phyloP scores from a whole-genome alignment of 2,888 invertebrate genomes.

The Xylota sylvarum region DNA sequence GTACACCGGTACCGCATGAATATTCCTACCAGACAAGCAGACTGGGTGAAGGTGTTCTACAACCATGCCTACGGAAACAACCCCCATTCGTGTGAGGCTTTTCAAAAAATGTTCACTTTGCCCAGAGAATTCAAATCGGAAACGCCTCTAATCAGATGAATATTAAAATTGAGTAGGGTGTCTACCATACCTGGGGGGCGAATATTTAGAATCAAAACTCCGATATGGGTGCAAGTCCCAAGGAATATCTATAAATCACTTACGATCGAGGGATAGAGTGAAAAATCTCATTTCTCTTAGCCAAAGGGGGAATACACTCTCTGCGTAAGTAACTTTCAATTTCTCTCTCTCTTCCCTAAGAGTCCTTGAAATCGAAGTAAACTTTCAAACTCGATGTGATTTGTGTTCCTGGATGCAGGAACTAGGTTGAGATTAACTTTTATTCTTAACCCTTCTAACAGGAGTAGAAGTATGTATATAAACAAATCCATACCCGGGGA shows the following conservation, averaged over 20 bases:
- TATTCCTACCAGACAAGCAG: conserved; percentile 26
- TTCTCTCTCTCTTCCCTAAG: conserved; percentile 43
- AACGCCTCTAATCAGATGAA: conserved; percentile 72
- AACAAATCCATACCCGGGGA: conserved; percentile 39
- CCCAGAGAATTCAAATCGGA: conserved; percentile 54
- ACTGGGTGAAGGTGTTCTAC: conserved; percentile 33
- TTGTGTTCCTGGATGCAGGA: conserved; percentile 24
- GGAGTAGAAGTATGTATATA: too few species aligned
- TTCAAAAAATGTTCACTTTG: conserved; percentile 48
- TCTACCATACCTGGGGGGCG: conserved; percentile 30
- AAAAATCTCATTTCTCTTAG: conserved; percentile 55
- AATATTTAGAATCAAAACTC: conserved; percentile 14
- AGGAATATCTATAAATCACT: conserved; percentile 54
- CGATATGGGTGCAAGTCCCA: conserved; percentile 26
- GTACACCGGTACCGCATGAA: not conserved
- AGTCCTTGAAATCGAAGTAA: conserved; percentile 61
- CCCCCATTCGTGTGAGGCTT: conserved; percentile 25
- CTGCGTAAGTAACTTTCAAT: conserved; percentile 56
- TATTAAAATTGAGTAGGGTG: conserved; percentile 68
- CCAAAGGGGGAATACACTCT: conserved; percentile 19
- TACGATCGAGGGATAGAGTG: conserved; percentile 10
- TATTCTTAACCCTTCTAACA: conserved; percentile 62
- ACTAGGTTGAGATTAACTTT: conserved; percentile 60
- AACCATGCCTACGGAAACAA: not conserved
- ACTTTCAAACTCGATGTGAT: conserved; percentile 50